Evolutionary conservation across 2,888 invertebrate species (phyloP).

Genomic region (Melipona beecheii): DNA sequence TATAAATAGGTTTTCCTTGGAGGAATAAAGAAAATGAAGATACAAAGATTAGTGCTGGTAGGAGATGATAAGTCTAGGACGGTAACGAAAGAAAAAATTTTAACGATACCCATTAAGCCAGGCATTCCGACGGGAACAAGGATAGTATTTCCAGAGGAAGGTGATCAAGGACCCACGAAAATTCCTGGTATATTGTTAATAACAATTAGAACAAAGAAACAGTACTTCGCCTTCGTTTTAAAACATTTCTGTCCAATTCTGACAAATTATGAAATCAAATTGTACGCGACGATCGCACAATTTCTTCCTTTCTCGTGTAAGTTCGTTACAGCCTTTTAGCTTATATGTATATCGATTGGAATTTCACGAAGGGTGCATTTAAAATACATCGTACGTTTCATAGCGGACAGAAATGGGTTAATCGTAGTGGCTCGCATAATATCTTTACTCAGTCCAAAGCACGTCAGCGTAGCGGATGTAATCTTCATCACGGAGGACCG

Average conservation of each 20-base stretch:
- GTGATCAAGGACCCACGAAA: conserved; percentile 91
- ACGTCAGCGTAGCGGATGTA: conserved; percentile 87
- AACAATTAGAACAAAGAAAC: not conserved
- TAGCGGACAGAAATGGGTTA: conserved; percentile 62
- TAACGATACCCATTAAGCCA: conserved; percentile 90
- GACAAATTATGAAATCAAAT: not conserved
- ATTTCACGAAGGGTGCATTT: conserved; percentile 47
- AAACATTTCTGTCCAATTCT: conserved; percentile 25
- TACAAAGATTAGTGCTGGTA: conserved; percentile 89
- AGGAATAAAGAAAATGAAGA: conserved; percentile 93
- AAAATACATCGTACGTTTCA: conserved; percentile 52
- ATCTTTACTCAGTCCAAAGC: conserved; percentile 58
- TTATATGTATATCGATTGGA: conserved; percentile 33
- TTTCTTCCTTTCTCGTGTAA: conserved; percentile 21
- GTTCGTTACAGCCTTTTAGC: not conserved
- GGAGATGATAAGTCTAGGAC: conserved; percentile 87
- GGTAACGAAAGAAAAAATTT: conserved; percentile 90
- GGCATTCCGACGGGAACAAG: conserved; percentile 91
- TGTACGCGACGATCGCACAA: not conserved
- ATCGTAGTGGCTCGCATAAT: conserved; percentile 58
- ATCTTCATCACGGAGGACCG: conserved; percentile 90
- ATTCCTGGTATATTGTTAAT: conserved; percentile 86
- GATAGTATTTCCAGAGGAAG: conserved; percentile 91
- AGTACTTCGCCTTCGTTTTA: not conserved
- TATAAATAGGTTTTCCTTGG: conserved; percentile 87